A percentile compares a stretch with the other conserved stretches of the same genome.
Conservation (phyloP, 2,797 vertebrate genomes). For the Phrynocephalus guinanensis region DNA sequence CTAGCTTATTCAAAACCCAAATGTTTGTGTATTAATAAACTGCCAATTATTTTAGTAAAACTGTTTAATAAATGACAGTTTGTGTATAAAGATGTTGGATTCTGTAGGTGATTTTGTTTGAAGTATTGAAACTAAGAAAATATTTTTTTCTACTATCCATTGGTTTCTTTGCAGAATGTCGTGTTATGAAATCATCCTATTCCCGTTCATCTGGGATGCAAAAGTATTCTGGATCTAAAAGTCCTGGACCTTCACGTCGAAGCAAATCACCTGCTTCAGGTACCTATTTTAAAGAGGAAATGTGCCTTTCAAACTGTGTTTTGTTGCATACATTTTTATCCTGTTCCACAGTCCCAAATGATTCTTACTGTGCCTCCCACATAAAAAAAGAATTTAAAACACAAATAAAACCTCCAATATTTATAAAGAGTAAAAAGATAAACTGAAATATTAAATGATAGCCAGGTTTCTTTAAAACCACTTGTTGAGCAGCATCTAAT, state of each 20-base stretch:
- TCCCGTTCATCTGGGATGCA: conserved; percentile 80
- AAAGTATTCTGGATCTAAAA: conserved; percentile 84
- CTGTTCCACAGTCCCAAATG: background rate
- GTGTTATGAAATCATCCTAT: conserved; percentile 89
- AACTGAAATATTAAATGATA: background rate
- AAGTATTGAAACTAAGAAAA: background rate
- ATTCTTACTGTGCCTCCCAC: background rate
- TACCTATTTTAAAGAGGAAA: conserved; percentile 63
- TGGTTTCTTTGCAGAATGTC: conserved; percentile 84
- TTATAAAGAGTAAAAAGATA: background rate
- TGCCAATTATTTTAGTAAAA: background rate
- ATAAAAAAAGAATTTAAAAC: background rate
- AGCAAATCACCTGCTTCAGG: conserved; percentile 94
- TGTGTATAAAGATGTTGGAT: background rate
- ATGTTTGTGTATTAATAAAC: background rate
- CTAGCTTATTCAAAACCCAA: background rate
- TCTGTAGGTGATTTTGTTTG: background rate
- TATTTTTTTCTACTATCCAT: background rate
- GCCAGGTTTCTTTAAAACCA: background rate
- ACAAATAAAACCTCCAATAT: background rate
- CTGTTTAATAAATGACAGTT: background rate
- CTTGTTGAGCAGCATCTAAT: background rate
- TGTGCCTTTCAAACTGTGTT: background rate
- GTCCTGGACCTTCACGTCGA: conserved; percentile 85
- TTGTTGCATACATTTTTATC: background rate